A percentile compares a stretch with the other conserved stretches of the same genome.
Conservation (phyloP, 1,140 invertebrate genomes). For the Lepidotrigona ventralis region DNA sequence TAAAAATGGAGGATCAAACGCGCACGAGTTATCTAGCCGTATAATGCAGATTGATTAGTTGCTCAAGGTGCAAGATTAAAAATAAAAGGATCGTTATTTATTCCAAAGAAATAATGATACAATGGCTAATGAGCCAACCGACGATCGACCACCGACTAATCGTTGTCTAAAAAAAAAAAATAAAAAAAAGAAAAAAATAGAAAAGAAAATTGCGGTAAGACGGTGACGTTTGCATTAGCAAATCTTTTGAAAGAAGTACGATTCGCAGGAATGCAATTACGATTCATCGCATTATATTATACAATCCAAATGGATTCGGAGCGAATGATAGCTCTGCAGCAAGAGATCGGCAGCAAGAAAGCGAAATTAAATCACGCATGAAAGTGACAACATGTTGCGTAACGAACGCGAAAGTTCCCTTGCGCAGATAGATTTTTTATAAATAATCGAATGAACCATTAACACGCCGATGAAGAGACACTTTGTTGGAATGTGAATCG, state of each 20-base stretch:
- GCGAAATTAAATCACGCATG: slow-evolving; percentile 31
- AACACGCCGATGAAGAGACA: not conserved
- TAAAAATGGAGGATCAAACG: not conserved
- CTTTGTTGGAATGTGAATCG: not conserved
- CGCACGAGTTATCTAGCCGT: not conserved
- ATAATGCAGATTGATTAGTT: slow-evolving; percentile 12
- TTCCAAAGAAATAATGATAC: slow-evolving; percentile 9
- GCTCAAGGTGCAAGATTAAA: too few species aligned
- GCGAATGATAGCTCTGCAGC: not conserved
- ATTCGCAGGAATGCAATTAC: not conserved
- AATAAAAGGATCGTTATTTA: not conserved
- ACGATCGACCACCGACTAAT: too few species aligned
- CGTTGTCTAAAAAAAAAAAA: too few species aligned
- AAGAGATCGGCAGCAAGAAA: slow-evolving; percentile 9
- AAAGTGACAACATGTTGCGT: slow-evolving; percentile 22
- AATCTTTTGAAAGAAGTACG: too few species aligned
- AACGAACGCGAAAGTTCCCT: slow-evolving; percentile 32
- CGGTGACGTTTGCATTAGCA: not conserved
- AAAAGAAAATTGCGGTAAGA: not conserved
- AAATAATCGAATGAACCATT: not conserved
- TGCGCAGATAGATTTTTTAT: not conserved
- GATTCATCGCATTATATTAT: too few species aligned
- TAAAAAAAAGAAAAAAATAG: too few species aligned
- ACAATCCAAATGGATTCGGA: not conserved
- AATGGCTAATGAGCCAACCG: too few species aligned